A percentile compares a stretch with the other conserved stretches of the same genome.
These are phyloP conservation scores for Tapirus indicus DNA, from an alignment of 2,797 vertebrate genomes.

Conservation along the genomic window DNA sequence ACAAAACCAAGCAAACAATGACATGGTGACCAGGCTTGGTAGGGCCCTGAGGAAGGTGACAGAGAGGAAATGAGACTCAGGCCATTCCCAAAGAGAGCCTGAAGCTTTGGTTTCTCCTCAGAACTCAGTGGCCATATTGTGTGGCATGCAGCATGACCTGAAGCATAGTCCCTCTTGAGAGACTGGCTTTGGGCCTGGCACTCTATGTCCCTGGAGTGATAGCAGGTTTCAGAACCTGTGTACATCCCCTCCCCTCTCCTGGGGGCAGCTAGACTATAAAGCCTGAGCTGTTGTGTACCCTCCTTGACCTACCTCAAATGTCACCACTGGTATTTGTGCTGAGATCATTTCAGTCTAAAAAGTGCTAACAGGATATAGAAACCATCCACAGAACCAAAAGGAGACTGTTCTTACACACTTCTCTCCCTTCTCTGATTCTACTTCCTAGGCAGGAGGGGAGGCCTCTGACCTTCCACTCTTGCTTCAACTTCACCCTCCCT, in stretches of 20 bases:
- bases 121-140: not conserved
- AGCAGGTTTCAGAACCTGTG: not conserved
- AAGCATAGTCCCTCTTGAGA: not conserved
- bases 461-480: not conserved
- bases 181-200: not conserved
- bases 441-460: not conserved
- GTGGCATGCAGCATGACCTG: not conserved
- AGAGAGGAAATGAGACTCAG: not conserved
- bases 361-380: not conserved
- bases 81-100: not conserved
- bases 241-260: not conserved
- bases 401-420: not conserved
- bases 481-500: not conserved
- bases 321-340: not conserved
- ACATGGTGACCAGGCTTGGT: too few species aligned
- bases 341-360: not conserved
- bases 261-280: not conserved
- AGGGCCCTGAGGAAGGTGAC: not conserved
- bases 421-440: too few species aligned
- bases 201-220: not conserved
- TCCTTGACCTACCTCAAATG: not conserved
- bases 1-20: not conserved
- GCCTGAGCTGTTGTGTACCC: not conserved
- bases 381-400: not conserved
- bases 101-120: not conserved